Conservation (phyloP, 64 coral and sea anemone genomes). For the Porites australiensis region DNA sequence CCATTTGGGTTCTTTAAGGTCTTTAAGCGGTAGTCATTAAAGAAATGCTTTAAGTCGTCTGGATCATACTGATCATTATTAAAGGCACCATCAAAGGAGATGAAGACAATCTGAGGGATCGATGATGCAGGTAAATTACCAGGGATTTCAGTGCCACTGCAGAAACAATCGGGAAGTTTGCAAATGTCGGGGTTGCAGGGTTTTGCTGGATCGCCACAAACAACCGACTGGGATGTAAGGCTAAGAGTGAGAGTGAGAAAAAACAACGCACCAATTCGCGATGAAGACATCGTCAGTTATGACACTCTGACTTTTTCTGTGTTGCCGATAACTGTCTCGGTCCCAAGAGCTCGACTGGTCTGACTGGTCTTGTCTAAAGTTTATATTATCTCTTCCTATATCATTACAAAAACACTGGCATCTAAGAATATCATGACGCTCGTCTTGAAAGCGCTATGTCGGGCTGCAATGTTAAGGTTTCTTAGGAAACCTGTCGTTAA, state of each 20-base stretch:
- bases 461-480: no score
- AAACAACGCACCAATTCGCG: no score
- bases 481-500: no score
- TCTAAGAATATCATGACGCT: no score
- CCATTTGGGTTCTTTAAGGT: conserved; percentile 72
- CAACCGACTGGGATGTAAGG: background rate
- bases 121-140: conserved; percentile 43
- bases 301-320: no score
- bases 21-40: background rate
- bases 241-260: background rate
- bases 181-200: conserved; percentile 33
- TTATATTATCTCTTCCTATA: no score
- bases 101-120: conserved; percentile 86
- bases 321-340: no score
- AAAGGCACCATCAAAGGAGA: conserved; percentile 79
- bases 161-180: conserved; percentile 84
- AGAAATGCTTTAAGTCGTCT: conserved; percentile 50
- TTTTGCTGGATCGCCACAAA: background rate
- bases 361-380: no score
- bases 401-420: no score
- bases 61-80: conserved; percentile 21
- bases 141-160: conserved; percentile 74
- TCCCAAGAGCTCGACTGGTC: no score
- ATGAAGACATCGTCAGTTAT: no score
- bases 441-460: no score